These are phyloP conservation scores for Oxyteleia sp. DNA, from an alignment of 2,888 invertebrate species.

Conservation along the genomic window DNA sequence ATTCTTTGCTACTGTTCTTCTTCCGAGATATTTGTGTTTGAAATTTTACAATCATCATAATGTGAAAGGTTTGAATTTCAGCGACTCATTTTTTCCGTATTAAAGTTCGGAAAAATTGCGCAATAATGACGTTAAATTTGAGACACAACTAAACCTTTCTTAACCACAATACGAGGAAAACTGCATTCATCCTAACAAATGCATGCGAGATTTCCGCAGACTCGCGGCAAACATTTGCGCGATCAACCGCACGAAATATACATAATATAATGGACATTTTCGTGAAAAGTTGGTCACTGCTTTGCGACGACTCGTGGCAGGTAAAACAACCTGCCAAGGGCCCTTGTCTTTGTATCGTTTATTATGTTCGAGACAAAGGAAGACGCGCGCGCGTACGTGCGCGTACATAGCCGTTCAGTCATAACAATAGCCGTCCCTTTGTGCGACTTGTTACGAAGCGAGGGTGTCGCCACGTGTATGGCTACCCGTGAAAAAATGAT, in stretches of 20 bases:
- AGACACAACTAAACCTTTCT: not conserved
- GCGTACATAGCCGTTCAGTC: constrained; percentile 60
- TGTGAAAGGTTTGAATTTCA: too few relatives aligned
- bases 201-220: not conserved
- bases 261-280: constrained; percentile 40
- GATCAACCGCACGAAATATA: constrained; percentile 29
- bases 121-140: too few relatives aligned
- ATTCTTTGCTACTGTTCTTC: too few relatives aligned
- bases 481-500: constrained; percentile 57
- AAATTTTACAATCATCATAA: too few relatives aligned
- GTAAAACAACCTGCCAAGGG: constrained; percentile 67
- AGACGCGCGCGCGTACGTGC: constrained; percentile 51
- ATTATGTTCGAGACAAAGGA: constrained; percentile 69
- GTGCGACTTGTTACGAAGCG: constrained; percentile 54
- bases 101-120: too few relatives aligned
- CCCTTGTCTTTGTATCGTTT: constrained; percentile 69
- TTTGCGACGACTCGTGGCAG: constrained; percentile 37
- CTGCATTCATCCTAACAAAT: not conserved
- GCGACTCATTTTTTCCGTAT: too few relatives aligned
- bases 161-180: not conserved
- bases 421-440: constrained; percentile 68
- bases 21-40: too few relatives aligned
- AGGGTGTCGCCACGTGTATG: constrained; percentile 56
- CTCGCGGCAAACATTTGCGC: constrained; percentile 27
- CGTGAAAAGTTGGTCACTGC: constrained; percentile 60